Evolutionary conservation across 2,888 invertebrate genomes (phyloP).

Genomic region (Psococerastis gibbosa): DNA sequence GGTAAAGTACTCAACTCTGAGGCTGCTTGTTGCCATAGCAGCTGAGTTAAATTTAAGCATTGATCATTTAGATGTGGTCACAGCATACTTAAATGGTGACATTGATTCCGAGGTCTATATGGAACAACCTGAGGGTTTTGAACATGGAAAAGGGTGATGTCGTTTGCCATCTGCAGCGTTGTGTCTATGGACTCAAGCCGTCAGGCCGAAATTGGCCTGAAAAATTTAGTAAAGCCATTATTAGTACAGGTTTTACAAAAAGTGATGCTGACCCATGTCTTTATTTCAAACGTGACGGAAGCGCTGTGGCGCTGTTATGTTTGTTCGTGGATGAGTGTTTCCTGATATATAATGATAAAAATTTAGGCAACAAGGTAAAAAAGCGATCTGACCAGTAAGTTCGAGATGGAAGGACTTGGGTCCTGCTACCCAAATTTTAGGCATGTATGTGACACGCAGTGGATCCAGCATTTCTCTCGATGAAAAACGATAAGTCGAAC

Average conservation of each 20-base stretch:
- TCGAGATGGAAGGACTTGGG: no score
- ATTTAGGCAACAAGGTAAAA: no score
- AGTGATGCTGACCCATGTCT: neutral
- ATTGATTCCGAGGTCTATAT: constrained; percentile 8
- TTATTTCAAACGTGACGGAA: neutral
- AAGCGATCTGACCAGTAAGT: no score
- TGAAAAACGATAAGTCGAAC: no score
- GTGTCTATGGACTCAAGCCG: constrained; percentile 8
- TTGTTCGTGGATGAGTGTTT: no score
- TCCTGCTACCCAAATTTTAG: no score
- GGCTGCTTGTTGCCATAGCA: constrained; percentile 10
- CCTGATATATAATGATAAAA: no score
- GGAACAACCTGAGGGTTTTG: constrained; percentile 11
- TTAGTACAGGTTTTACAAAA: neutral
- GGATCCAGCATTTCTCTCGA: no score
- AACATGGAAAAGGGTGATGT: neutral
- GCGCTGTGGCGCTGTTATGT: no score
- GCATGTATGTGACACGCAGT: no score
- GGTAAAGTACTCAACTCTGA: neutral
- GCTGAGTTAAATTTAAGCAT: constrained; percentile 6
- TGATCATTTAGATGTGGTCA: constrained; percentile 8
- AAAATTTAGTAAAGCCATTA: neutral
- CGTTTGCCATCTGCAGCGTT: constrained; percentile 8
- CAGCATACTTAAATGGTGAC: constrained; percentile 8
- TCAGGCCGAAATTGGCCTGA: constrained; percentile 8